Evolutionary conservation across 2,797 vertebrate species (phyloP), one percentile per base, ranked within the genome.

Genomic region (Anguilla obscura): DNA sequence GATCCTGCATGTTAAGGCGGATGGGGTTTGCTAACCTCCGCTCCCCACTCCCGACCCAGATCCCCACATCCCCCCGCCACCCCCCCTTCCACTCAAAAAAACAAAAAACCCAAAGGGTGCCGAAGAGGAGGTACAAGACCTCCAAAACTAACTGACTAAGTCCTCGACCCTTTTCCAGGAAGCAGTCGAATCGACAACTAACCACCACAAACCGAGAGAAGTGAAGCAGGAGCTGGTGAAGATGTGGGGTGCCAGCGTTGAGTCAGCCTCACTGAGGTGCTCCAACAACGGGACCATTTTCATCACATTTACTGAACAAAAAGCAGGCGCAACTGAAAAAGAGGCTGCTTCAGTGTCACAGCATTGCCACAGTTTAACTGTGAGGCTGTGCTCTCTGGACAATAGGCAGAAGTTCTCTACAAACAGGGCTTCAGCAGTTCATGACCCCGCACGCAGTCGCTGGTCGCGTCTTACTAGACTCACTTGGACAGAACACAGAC

Each of bases 1-100:
- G 96, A 99, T 99, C 83, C 96, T 99, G 93, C 99, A 99, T 40
- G 96, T 98, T 91, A 98, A 98, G 92, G 97, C 97, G 80, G 98
- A 98, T 90, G 97, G 95, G 88, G 94, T 97, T 92, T 98, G 98
- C 95, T 98, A 98, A 96, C 95, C 91, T 92, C 89, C 82, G 92
- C 90, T 84, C 86, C 58, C 69, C 58, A 69, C 40, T 8, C 56
- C 27, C 50, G 24, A 48, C 45, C 54, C 0, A 33, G 21, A 63
- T 3, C 3, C 36, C 14, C 16, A 40, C 24, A 0, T 9, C 79
- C 58, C 54, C 54, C 33, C 6, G 10, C 45, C 40, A n/a, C 80
- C 5, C 14, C 8, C 14, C 40, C 40, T 9, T 9, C 7, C 8
- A 60, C 33, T 21, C n/a, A 16, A 60, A 60, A 85, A 56, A 14